phyloP scores from a whole-genome alignment of 2,113 vertebrate species.

The Malaclemys terrapin region DNA sequence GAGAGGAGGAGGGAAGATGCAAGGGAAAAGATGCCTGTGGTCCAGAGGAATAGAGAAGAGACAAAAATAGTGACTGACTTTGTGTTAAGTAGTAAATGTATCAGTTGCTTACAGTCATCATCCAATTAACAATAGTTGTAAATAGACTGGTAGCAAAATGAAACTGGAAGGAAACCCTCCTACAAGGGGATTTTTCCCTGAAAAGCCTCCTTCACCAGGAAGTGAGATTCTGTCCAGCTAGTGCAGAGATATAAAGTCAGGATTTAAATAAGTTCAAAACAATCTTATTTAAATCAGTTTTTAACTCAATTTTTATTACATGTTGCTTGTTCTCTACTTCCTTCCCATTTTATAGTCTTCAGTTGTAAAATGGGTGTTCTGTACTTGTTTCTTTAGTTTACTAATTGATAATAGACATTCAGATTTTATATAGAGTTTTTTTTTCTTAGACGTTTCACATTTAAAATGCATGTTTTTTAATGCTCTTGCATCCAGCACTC shows the following conservation, averaged over 20 bases:
- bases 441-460: neutral
- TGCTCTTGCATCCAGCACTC: accelerated
- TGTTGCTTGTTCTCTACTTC: neutral
- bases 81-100: too few species aligned
- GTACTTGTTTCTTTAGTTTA: neutral
- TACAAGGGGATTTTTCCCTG: neutral
- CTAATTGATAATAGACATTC: neutral
- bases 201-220: neutral
- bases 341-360: neutral
- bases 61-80: neutral
- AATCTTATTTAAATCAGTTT: neutral
- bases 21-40: neutral
- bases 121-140: neutral
- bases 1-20: neutral
- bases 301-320: neutral
- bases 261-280: neutral
- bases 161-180: neutral
- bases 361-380: neutral
- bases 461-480: neutral
- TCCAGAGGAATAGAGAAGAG: neutral
- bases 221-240: neutral
- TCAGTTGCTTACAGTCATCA: neutral
- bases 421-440: neutral
- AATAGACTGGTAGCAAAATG: neutral
- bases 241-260: neutral